Evolutionary conservation across 2,113 vertebrate genomes (phyloP).

Genomic region (Chauna torquata): DNA sequence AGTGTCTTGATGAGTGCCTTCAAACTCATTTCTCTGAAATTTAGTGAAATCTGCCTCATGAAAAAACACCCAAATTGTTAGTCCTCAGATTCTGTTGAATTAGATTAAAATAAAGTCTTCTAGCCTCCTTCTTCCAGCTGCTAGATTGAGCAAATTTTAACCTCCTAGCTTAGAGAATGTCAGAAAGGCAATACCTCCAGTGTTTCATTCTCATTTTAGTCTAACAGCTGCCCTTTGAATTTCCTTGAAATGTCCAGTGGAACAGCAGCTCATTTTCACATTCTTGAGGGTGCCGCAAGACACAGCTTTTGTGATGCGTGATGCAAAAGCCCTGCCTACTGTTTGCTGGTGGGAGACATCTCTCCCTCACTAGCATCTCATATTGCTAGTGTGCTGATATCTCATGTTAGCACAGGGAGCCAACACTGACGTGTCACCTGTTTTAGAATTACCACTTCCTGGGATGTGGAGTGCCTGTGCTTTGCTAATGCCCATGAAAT

Average conservation of each 20-base stretch:
- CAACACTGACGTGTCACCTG: rapidly evolving
- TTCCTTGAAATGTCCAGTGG: background rate
- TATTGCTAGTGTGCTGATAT: background rate
- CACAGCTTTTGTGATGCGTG: background rate
- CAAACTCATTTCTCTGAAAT: background rate
- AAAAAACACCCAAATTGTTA: background rate
- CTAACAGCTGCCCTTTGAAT: background rate
- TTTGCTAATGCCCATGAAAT: background rate
- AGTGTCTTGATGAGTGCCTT: background rate
- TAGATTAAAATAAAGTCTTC: background rate
- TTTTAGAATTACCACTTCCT: background rate
- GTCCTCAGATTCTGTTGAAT: background rate
- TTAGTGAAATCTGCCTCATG: background rate
- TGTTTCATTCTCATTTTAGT: background rate
- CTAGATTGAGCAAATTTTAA: background rate
- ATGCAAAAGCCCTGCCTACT: background rate
- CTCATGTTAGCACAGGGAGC: background rate
- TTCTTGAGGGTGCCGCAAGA: background rate
- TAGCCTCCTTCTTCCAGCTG: background rate
- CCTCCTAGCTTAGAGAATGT: background rate
- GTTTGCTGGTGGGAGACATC: background rate
- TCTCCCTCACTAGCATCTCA: background rate
- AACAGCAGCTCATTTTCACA: background rate
- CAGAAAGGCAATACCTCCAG: background rate
- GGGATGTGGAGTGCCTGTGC: background rate